These are phyloP conservation scores for Ephydatia muelleri DNA, from an alignment of 37 sponge, comb jelly and placozoan species.

Conservation along the genomic window DNA sequence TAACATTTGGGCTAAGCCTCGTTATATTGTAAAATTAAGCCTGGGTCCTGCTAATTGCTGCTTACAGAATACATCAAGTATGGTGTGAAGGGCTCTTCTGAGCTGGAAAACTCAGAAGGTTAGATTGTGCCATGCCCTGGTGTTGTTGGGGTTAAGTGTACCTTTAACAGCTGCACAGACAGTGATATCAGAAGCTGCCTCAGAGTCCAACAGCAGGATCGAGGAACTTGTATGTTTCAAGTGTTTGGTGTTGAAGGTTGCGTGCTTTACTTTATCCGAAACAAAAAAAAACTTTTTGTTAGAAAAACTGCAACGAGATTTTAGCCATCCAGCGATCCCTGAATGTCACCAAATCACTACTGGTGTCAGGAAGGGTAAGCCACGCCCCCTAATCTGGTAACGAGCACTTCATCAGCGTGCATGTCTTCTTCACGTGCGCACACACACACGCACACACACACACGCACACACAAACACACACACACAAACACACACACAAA, in stretches of 20 bases:
- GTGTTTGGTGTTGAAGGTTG: background rate
- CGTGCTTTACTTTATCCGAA: background rate
- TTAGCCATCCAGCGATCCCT: constrained; percentile 69
- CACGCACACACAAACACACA: background rate
- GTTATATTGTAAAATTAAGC: no score
- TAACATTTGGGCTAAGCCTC: no score
- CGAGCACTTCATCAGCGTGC: background rate
- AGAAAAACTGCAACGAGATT: constrained; percentile 77
- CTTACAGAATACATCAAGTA: constrained; percentile 7
- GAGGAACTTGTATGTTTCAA: background rate
- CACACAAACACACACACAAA: constrained; percentile 19
- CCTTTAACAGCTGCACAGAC: background rate
- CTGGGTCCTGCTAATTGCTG: no score
- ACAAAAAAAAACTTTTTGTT: background rate
- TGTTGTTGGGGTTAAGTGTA: background rate
- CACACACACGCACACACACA: no score
- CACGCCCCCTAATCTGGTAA: background rate
- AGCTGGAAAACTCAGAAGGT: background rate
- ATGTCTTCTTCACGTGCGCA: background rate
- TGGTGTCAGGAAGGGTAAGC: constrained; percentile 29
- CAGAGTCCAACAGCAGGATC: background rate
- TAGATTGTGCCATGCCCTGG: no score
- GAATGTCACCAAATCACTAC: constrained; percentile 41
- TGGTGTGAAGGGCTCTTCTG: background rate
- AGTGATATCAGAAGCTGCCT: background rate